Evolutionary conservation across 2,888 invertebrate species (phyloP), one percentile per base, ranked within the genome.

Genomic region (Halictus ligatus): DNA sequence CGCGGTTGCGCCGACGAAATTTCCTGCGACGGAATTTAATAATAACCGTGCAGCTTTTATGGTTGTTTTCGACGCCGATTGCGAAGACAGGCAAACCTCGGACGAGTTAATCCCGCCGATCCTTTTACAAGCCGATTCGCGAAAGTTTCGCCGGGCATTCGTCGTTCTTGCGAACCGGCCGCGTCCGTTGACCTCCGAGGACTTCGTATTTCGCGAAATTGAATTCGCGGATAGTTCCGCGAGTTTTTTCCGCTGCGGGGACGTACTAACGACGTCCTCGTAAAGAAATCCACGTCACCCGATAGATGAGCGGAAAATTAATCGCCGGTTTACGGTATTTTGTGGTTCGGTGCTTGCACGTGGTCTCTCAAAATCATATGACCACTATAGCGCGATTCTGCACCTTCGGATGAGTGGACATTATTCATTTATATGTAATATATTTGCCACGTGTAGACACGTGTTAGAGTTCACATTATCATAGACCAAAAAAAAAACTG

Each of bases 171-270:
- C n/a, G n/a, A n/a, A n/a, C n/a, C n/a, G n/a, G n/a, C n/a, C n/a
- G n/a, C 73, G 43, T 1, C 35, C 54, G 50, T 10, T 12, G 29
- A 15, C n/a, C 8, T 25, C 64, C 13, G 50, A 64, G 40, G 35
- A 48, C 29, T 71, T 75, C 58, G 48, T 75, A 25, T 50, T 69
- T 69, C 69, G 83, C 13, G 58, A 75, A 81, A 83, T 81, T 83
- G 71, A 81, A 83, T 83, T 83, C 58, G 73, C 58, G 71, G 48
- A 58, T 25, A 71, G 83, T 58, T 71, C 29, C 69, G 75, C 29
- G 40, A 83, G 75, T 81, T 75, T 64, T 58, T 60, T 48, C 54
- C 40, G 43, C 58, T 4, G 48, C 25, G 1, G 29, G 10, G 35
- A 18, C 8, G 12, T 10, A 40, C 43, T 60, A 29, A n/a, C 29